These are phyloP conservation scores for Lasiurus cinereus DNA, from an alignment of 2,113 vertebrate species.

Conservation along the genomic window DNA sequence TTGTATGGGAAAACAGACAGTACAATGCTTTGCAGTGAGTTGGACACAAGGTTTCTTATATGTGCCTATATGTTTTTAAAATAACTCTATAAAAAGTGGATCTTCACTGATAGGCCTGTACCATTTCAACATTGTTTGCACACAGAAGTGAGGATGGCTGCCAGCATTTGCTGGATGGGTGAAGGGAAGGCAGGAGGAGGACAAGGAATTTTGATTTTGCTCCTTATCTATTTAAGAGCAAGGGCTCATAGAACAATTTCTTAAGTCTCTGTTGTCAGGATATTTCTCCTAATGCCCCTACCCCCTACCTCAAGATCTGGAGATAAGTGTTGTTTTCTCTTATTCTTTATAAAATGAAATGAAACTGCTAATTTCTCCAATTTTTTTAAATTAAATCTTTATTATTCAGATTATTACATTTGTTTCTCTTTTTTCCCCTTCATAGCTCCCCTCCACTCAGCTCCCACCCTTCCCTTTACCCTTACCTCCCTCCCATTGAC, in stretches of 20 bases:
- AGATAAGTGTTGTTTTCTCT: not conserved
- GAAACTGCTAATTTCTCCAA: not conserved
- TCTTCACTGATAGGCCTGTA: conserved; percentile 17
- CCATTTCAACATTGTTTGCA: conserved; percentile 33
- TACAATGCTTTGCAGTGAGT: conserved; percentile 66
- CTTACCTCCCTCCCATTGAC: no score
- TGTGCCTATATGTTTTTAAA: conserved; percentile 61
- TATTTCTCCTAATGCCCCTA: not conserved
- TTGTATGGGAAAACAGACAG: conserved; percentile 40
- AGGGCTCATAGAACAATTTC: not conserved
- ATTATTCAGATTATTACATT: no score
- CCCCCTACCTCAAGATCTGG: not conserved
- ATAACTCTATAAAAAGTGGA: conserved; percentile 56
- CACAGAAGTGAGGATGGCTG: not conserved
- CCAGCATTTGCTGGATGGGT: not conserved
- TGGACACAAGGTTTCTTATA: conserved; percentile 67
- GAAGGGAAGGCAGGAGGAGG: not conserved
- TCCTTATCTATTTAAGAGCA: conserved; percentile 45
- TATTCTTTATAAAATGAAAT: conserved; percentile 34
- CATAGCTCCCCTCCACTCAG: no score
- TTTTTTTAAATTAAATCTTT: no score
- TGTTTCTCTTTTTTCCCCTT: no score
- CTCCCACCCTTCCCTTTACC: no score
- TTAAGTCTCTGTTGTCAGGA: not conserved
- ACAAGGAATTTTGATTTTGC: not conserved